Evolutionary conservation across 2,797 vertebrate genomes (phyloP).

Genomic region (Setipinna tenuifilis): DNA sequence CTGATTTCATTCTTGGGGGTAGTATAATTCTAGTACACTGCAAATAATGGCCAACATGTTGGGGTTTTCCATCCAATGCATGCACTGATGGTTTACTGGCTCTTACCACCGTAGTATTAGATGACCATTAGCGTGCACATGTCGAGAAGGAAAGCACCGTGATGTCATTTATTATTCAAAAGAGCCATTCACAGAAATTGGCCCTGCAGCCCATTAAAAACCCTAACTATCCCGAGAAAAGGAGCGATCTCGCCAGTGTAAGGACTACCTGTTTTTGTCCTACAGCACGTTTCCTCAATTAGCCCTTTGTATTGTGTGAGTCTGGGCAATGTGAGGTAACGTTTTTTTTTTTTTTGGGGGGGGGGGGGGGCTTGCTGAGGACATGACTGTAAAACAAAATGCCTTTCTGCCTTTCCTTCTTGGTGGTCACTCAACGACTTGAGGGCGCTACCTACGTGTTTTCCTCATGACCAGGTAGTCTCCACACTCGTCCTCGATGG

Average conservation of each 20-base stretch:
- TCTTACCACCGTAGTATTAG: slow-evolving; percentile 9
- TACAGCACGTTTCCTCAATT: not conserved
- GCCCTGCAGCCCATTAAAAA: not conserved
- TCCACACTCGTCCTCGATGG: slow-evolving; percentile 96
- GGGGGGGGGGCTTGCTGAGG: not conserved
- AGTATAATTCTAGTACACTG: not conserved
- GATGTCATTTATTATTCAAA: slow-evolving; percentile 24
- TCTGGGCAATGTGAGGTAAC: not conserved
- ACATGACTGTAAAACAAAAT: not conserved
- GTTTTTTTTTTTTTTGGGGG: not conserved
- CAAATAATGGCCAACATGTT: not conserved
- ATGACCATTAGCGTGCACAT: not conserved
- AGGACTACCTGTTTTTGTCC: not conserved
- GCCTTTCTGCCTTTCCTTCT: not conserved
- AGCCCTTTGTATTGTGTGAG: not conserved
- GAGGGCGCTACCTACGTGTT: slow-evolving; percentile 82
- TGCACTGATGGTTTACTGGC: not conserved
- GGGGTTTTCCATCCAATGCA: not conserved
- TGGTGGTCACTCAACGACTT: no score
- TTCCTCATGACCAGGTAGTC: slow-evolving; percentile 98
- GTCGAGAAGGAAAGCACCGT: not conserved
- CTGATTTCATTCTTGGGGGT: not conserved
- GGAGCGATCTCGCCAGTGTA: not conserved
- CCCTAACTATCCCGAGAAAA: not conserved
- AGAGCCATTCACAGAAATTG: slow-evolving; percentile 20